phyloP scores from a whole-genome alignment of 2,888 invertebrate genomes.

The Rosalia funebris region DNA sequence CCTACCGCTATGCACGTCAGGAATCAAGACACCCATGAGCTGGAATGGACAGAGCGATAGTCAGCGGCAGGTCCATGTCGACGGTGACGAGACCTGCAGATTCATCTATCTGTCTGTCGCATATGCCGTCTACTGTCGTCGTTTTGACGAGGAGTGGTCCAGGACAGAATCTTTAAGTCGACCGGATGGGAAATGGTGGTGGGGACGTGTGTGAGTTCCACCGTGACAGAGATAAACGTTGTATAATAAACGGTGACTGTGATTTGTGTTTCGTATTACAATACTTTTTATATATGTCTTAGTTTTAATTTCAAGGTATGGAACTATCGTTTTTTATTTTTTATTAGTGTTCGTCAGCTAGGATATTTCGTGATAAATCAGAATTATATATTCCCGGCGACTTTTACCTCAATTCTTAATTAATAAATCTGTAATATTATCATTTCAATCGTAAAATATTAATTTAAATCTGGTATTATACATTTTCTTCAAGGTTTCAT shows the following conservation, averaged over 20 bases:
- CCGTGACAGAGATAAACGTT: not conserved
- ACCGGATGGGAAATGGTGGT: not conserved
- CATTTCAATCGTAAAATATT: too few relatives aligned
- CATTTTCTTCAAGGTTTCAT: too few relatives aligned
- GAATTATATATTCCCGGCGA: too few relatives aligned
- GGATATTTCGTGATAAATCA: too few relatives aligned
- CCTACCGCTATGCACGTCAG: constrained; percentile 40
- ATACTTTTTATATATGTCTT: constrained; percentile 4
- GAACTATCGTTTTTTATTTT: too few relatives aligned
- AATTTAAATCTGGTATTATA: too few relatives aligned
- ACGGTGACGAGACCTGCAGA: constrained; percentile 48
- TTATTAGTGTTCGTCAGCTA: too few relatives aligned
- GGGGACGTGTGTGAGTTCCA: not conserved
- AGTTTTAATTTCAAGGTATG: too few relatives aligned
- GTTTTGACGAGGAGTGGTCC: constrained; percentile 44
- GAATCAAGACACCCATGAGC: constrained; percentile 29
- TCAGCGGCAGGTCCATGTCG: constrained; percentile 40
- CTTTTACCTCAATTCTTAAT: too few relatives aligned
- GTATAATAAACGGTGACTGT: not conserved
- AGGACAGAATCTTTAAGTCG: constrained; percentile 34
- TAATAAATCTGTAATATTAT: too few relatives aligned
- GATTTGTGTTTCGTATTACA: not conserved
- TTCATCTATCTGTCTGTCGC: constrained; percentile 51
- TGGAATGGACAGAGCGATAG: constrained; percentile 39
- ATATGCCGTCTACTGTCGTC: constrained; percentile 24